Percentiles rank a stretch among this genome's conserved stretches.
Conservation (phyloP, 2,113 vertebrate species). For the Gallinago paraguaiae region DNA sequence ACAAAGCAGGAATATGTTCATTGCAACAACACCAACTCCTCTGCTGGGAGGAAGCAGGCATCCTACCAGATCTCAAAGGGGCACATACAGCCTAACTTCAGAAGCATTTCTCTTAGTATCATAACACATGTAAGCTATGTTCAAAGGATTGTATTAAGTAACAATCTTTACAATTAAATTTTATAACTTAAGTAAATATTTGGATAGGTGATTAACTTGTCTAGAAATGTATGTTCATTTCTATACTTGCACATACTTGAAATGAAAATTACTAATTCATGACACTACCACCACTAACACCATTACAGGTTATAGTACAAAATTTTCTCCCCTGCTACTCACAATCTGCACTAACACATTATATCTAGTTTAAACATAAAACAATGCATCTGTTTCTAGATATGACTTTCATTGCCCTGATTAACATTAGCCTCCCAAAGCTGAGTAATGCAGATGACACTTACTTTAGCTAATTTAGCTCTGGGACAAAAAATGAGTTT, state of each 20-base stretch:
- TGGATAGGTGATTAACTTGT: background rate
- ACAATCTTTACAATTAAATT: background rate
- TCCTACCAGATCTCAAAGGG: background rate
- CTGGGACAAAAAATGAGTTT: constrained; percentile 42
- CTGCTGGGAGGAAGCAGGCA: background rate
- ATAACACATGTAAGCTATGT: background rate
- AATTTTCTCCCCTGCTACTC: background rate
- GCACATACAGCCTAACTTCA: background rate
- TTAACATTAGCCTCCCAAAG: background rate
- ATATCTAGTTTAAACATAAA: background rate
- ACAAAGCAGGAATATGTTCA: background rate
- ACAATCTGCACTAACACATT: background rate
- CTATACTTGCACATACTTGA: constrained; percentile 22
- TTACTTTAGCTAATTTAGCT: constrained; percentile 42
- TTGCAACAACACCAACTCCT: background rate
- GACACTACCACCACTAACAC: background rate
- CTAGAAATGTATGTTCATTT: background rate
- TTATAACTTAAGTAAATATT: background rate
- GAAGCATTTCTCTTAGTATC: background rate
- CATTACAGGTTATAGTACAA: background rate
- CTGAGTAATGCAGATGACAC: constrained; percentile 31
- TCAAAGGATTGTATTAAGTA: background rate
- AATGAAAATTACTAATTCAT: constrained; percentile 1
- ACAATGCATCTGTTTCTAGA: background rate
- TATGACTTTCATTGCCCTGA: background rate